phyloP scores from a whole-genome alignment of 1,140 invertebrate genomes.

The Diploscapter pachys region DNA sequence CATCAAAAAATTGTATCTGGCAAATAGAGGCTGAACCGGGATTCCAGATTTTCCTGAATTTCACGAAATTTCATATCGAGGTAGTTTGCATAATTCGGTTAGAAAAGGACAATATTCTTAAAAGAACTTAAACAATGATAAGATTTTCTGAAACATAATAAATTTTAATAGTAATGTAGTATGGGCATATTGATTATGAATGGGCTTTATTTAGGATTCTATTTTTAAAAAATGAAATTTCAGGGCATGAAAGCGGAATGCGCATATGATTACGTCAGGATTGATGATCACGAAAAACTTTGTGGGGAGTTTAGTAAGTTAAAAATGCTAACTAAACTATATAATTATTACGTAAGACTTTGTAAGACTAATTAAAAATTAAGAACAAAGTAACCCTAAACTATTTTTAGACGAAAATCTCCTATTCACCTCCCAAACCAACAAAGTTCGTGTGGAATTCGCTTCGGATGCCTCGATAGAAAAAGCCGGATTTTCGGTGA shows the following conservation, averaged over 20 bases:
- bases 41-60: conserved; percentile 89
- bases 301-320: conserved; percentile 28
- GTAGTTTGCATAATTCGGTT: background rate
- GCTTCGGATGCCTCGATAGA: conserved; percentile 44
- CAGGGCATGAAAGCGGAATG: conserved; percentile 75
- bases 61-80: conserved; percentile 90
- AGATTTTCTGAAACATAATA: no score
- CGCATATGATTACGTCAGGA: conserved; percentile 44
- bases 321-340: background rate
- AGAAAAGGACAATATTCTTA: no score
- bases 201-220: background rate
- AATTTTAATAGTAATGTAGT: no score
- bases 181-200: no score
- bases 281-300: conserved; percentile 31
- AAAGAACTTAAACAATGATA: no score
- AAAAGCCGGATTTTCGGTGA: conserved; percentile 35
- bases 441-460: conserved; percentile 40
- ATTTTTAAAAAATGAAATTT: background rate
- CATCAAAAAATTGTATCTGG: conserved; percentile 93
- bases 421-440: conserved; percentile 37
- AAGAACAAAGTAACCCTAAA: conserved; percentile 1
- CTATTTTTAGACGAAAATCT: conserved; percentile 21
- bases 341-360: no score
- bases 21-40: conserved; percentile 87
- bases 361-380: no score